Base-by-base conservation (phyloP, 1,140 invertebrate genomes). In the Paracyclopina nana region DNA sequence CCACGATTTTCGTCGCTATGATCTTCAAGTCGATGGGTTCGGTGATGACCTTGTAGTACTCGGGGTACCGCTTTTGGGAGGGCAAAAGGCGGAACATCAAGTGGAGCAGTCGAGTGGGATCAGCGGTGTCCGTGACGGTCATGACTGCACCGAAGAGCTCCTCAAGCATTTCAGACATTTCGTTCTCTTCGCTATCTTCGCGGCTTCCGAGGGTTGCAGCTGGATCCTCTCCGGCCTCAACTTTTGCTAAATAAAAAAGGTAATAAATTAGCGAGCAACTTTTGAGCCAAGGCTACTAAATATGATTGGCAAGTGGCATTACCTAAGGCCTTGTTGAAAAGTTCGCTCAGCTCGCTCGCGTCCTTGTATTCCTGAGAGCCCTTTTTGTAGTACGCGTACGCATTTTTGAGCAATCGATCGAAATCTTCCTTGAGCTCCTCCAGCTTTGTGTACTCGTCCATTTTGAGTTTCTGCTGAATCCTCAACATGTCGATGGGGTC, bases 11-110 rank as follows among this genome's bases (percentile, higher is more conserved):
- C 25, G 74, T 74, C 0, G 86, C 87, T 54, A 99, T 90, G 55
- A 77, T 81, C 64, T 84, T 83, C 57, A 99, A 68, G 67, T 98
- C 94, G 56, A 98, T 87, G 0, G 94, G 94, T 56, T 80, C 78
- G 50, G 90, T 82, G 54, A 97, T 96, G 0, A 96, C 77, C 58
- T 86, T 80, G 61, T 91, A 98, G 65, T 99, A 99, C 59, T 94
- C 86, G 0, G 92, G 91, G 68, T 97, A 97, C 42, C 78, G 74
- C 73, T 79, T 43, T 43, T 50, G 49, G 6, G 85, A 87, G 16
- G 91, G 90, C 42, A 94, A 69, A 20, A 92, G 70, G 61, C 88
- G 82, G 64, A 95, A 95, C 56, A 77, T 77, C 18, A 87, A 79
- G 14, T 94, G 68, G 0, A 76, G 69, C 12, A 83, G 70, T 40